Base-by-base conservation (phyloP, 2,888 invertebrate species). In the Atethmia centrago region DNA sequence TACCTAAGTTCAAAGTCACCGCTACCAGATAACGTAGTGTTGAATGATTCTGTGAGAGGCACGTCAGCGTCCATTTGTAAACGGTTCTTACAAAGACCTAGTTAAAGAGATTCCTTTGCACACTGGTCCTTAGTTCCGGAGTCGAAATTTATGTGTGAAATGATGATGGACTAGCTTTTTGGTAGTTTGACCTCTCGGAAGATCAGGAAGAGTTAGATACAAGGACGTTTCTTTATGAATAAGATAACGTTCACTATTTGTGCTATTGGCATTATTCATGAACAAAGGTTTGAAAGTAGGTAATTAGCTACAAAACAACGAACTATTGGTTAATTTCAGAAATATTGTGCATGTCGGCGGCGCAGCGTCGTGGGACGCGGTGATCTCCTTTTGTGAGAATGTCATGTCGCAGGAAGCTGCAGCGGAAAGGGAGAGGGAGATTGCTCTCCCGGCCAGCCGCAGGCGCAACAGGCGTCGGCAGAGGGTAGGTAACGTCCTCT, bases 1-100 rank as follows among this genome's bases (percentile, higher is more conserved):
- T 36, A 86, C 88, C 87, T 88, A 90, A 91, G 92, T 93, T 93
- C 93, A 95, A 94, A 95, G 95, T 94, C 92, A 95, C 94, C 94
- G 94, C 92, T 89, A 64, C 65, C 70, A 81, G 77, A 76, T 79
- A 79, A 51, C 71, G 74, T 74, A 79, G 79, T 85, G 79, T 76
- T 82, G 84, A 76, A 84, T 85, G 82, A 82, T 87, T 85, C 84
- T 79, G 82, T 81, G 83, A 75, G 83, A 72, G 80, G 74, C 63
- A 78, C 80, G 73, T 74, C 83, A 78, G 76, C 49, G 71, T 65
- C 73, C 82, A 81, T 81, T 79, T 75, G 75, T 69, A 63, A 71
- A 59, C 72, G 67, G 74, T 72, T 71, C 66, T 66, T 82, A 87
- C 83, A 85, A 84, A 87, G 84, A 68, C 80, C 81, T 85, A 87